phyloP scores from a whole-genome alignment of 1,140 invertebrate species.

The Drosophila bocki region DNA sequence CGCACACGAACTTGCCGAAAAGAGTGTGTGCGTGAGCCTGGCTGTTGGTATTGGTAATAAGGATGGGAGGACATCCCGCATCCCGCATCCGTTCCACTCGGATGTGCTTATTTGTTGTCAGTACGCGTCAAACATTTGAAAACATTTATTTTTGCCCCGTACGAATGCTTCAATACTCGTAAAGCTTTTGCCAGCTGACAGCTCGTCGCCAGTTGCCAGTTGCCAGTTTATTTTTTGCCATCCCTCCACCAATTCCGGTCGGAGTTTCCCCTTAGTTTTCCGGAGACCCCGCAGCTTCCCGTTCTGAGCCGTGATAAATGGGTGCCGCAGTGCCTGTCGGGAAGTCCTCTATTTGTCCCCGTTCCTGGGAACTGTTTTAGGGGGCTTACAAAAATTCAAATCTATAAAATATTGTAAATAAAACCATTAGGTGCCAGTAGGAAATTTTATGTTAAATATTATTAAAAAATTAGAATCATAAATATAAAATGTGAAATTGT shows the following conservation, averaged over 20 bases:
- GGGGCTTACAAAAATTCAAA: background rate
- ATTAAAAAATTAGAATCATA: background rate
- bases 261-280: conserved; percentile 10
- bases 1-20: conserved; percentile 40
- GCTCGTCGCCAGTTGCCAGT: conserved; percentile 43
- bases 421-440: background rate
- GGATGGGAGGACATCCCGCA: conserved; percentile 14
- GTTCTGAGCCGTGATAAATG: conserved; percentile 27
- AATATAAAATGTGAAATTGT: background rate
- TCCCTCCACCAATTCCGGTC: conserved; percentile 15
- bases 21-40: conserved; percentile 42
- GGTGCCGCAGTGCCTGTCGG: conserved; percentile 11
- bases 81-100: conserved; percentile 14
- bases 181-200: conserved; percentile 64
- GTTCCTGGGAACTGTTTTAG: conserved; percentile 1
- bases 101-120: conserved; percentile 79
- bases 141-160: conserved; percentile 80
- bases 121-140: conserved; percentile 82
- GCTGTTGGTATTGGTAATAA: conserved; percentile 14
- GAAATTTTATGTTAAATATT: background rate
- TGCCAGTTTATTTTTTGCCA: conserved; percentile 55
- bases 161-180: conserved; percentile 73
- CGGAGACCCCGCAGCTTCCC: conserved; percentile 2
- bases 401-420: background rate
- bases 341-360: conserved; percentile 34